Evolutionary conservation across 2,113 vertebrate species (phyloP), one percentile per base, ranked within the genome.

Genomic region (Bostrychus sinensis): DNA sequence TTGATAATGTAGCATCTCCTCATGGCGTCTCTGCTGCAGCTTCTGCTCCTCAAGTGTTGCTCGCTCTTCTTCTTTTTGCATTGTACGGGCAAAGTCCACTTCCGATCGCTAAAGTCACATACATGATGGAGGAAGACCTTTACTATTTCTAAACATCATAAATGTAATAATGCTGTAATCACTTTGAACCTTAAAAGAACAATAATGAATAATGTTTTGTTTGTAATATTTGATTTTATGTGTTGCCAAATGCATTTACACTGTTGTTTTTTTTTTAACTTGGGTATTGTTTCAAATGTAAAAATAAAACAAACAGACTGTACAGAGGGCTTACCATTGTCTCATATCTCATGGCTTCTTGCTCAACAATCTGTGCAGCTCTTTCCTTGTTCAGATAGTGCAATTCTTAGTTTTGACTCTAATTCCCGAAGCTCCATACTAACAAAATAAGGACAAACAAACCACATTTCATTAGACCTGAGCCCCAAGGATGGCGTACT

Each of bases 331-430:
- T 94, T 91, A 99, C 96, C 92, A 92, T 91, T 36, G 90, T 85
- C 75, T 96, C 94, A 38, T 78, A 86, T 70, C 86, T 93, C 3
- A 91, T 62, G 10, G 91, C 92, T 66, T 94, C 93, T 65, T 93
- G 95, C 67, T 98, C 95, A 53, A 94, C 94, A 1, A 98, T 90
- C 84, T 98, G 96, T n/a, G 93, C 94, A 22, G 93, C 95, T 76
- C 93, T 88, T 72, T 94, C 96, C 81, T 93, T 94, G 80, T 93
- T 96, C 88, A 96, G 36, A 58, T 97, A 97, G n/a, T 0, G 94
- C 96, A 16, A 89, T 88, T 71, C 91, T 93, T 50, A 98, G 89
- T 78, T 97, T 96, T 25, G 81, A 84, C 85, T 97, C 94, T 84
- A 99, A 46, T 56, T 98, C 95, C 60, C 92, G 90, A 68, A 99